These are phyloP conservation scores for Xiphophorus maculatus DNA, from an alignment of 2,113 vertebrate species.

Conservation along the genomic window DNA sequence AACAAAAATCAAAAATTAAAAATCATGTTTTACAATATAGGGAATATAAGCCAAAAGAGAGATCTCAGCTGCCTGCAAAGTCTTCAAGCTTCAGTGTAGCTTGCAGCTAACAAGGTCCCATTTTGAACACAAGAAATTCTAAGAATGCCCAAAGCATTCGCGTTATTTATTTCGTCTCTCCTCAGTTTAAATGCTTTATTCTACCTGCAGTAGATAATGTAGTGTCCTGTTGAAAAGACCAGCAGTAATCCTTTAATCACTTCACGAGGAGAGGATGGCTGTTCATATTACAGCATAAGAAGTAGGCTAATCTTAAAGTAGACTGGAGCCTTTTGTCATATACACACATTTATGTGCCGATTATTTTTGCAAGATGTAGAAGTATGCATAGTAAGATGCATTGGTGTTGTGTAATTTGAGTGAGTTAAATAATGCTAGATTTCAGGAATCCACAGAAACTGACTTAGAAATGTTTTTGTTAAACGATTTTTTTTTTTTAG, in stretches of 20 bases:
- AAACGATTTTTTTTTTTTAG: no score
- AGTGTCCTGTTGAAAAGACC: slow-evolving; percentile 5
- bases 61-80: slow-evolving; percentile 30
- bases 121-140: not conserved
- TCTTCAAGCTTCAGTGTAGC: slow-evolving; percentile 22
- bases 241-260: slow-evolving; percentile 55
- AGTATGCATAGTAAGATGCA: not conserved
- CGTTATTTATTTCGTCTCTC: not conserved
- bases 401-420: not conserved
- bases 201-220: not conserved
- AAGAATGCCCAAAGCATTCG: not conserved
- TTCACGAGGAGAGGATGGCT: slow-evolving; percentile 12
- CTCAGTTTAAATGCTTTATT: not conserved
- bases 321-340: not conserved
- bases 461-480: not conserved
- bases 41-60: not conserved
- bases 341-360: not conserved
- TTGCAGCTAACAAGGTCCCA: not conserved
- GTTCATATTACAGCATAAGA: slow-evolving; percentile 15
- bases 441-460: not conserved
- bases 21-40: not conserved
- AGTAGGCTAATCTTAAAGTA: slow-evolving; percentile 43
- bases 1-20: not conserved
- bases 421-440: not conserved
- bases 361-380: not conserved